Conservation (phyloP, 1,140 invertebrate genomes). For the Psilanteris sp. region DNA sequence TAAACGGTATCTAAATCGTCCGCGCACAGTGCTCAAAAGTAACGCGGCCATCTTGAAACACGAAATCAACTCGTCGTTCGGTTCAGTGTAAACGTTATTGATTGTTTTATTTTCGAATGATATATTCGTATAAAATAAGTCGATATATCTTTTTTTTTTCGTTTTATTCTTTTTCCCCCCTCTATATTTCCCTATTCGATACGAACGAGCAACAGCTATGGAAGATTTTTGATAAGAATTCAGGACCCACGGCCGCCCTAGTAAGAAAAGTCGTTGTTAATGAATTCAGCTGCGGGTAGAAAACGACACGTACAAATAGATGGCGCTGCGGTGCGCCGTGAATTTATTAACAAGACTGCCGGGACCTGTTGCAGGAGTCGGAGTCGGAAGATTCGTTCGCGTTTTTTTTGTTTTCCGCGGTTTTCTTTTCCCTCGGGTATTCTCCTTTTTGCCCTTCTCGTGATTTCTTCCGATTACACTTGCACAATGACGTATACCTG, state of each 20-base stretch:
- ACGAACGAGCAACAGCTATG: constrained; percentile 33
- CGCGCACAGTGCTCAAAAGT: too few species aligned
- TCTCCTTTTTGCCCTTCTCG: too few species aligned
- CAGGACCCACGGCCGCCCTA: constrained; percentile 5
- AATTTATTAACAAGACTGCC: constrained; percentile 16
- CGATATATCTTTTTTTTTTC: too few species aligned
- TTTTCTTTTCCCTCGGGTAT: too few species aligned
- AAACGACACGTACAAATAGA: constrained; percentile 19
- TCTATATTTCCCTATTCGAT: too few species aligned
- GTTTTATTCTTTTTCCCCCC: too few species aligned
- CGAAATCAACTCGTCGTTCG: too few species aligned
- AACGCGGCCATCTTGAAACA: too few species aligned
- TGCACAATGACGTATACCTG: constrained; percentile 44
- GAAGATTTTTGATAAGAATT: constrained; percentile 37
- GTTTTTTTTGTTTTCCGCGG: too few species aligned
- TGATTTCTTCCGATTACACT: constrained; percentile 53
- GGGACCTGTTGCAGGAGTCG: constrained; percentile 4
- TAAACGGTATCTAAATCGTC: constrained; percentile 17
- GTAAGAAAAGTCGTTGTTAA: constrained; percentile 22
- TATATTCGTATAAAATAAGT: neutral
- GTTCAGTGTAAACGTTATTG: too few species aligned
- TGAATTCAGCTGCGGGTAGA: constrained; percentile 20
- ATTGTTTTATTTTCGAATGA: too few species aligned
- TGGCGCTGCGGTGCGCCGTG: neutral
- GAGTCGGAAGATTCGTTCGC: constrained; percentile 52